Evolutionary conservation across 2,113 vertebrate species (phyloP).

Genomic region (human): DNA sequence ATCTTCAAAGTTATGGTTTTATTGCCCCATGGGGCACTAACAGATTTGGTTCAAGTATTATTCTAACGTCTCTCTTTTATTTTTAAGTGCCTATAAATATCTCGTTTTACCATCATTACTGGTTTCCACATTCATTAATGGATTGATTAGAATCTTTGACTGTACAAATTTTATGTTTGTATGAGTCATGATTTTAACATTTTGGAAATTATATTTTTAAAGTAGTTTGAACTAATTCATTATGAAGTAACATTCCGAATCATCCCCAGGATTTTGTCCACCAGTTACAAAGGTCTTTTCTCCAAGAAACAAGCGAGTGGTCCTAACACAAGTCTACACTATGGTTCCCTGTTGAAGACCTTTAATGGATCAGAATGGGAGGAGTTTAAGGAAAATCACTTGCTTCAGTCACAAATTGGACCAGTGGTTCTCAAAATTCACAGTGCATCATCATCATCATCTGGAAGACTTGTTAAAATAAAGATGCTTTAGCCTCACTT

Average conservation of each 20-base stretch:
- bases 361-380: not conserved
- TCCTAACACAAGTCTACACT: not conserved
- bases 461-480: not conserved
- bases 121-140: not conserved
- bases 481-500: accelerated
- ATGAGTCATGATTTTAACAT: not conserved
- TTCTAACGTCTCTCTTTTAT: not conserved
- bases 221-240: not conserved
- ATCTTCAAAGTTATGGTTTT: not conserved
- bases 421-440: not conserved
- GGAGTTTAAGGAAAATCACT: not conserved
- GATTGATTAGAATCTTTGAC: not conserved
- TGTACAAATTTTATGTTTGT: not conserved
- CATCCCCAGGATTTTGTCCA: not conserved
- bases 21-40: not conserved
- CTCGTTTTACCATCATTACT: not conserved
- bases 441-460: not conserved
- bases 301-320: not conserved
- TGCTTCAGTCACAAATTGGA: not conserved
- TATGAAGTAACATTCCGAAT: not conserved
- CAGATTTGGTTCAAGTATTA: not conserved
- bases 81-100: not conserved
- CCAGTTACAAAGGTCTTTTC: not conserved
- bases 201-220: not conserved
- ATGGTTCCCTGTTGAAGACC: not conserved